These are phyloP conservation scores for Nyctibius grandis DNA, from an alignment of 2,797 vertebrate species.

Conservation along the genomic window DNA sequence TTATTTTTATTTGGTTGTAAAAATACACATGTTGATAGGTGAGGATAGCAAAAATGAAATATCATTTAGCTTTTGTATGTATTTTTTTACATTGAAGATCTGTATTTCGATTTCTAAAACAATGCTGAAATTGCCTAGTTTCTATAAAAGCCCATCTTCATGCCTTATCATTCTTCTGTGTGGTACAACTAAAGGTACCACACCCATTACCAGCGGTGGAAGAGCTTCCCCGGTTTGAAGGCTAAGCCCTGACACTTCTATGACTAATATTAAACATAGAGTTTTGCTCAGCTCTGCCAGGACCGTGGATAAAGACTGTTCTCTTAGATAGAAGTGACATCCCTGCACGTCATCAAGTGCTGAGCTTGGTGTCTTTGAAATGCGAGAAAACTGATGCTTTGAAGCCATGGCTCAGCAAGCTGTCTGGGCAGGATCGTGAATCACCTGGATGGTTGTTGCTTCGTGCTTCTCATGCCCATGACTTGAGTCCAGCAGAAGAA, in stretches of 20 bases:
- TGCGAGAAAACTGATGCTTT: not conserved
- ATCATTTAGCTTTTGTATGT: not conserved
- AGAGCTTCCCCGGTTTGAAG: not conserved
- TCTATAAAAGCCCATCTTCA: not conserved
- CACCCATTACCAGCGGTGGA: not conserved
- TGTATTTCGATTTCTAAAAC: not conserved
- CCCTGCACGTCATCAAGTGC: not conserved
- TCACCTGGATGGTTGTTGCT: not conserved
- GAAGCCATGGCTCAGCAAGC: not conserved
- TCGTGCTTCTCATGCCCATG: not conserved
- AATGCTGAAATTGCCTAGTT: not conserved
- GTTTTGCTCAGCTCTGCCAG: not conserved
- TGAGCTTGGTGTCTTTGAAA: not conserved
- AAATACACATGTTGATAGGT: not conserved
- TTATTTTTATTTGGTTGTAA: not conserved
- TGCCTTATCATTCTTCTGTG: not conserved
- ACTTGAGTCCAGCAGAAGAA: not conserved
- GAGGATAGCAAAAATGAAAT: not conserved
- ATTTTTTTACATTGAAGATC: not conserved
- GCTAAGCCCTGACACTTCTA: not conserved
- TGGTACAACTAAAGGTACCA: not conserved
- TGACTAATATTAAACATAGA: not conserved
- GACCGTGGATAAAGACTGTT: not conserved
- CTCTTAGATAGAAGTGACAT: not conserved
- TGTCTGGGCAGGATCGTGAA: accelerated